Evolutionary conservation across 2,797 vertebrate genomes (phyloP), one percentile per base, ranked within the genome.

Genomic region (Spinibarbus caldwelli): DNA sequence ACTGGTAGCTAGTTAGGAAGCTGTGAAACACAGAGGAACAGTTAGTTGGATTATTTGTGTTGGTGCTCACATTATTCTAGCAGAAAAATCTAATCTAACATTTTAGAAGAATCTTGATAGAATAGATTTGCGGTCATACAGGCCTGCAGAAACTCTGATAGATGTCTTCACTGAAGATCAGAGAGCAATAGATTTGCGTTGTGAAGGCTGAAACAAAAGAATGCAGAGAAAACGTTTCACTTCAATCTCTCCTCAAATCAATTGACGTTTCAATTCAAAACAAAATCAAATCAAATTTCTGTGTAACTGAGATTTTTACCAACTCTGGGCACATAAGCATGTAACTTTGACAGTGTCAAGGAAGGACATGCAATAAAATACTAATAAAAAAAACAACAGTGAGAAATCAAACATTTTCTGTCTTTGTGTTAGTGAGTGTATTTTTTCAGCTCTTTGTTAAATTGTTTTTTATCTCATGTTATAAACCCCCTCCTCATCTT

Each of bases 381-480:
- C n/a, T 52, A 75, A 21, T 31, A 11, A 47, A 57, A 57, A 43
- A 38, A 43, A 78, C n/a, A 19, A 21, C 10, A 29, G 57, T 31
- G 34, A 78, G 12, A 41, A 77, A 59, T 78, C 38, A 78, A 43
- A 78, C n/a, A 31, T 29, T 19, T 64, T 57, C 34, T 41, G 23
- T 77, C 36, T 62, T 62, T 78, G 57, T 31, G 17, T 59, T 64
- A 31, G 36, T 29, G 31, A 9, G 64, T 10, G 19, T 52, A 19
- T 70, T 67, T 80, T 52, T 79, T 21, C 23, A 77, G 90, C 78
- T 66, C 89, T 78, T 85, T 86, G 80, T 71, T 81, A 89, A 87
- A 87, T 90, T 87, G 84, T 73, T 49, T 64, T 78, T 90, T 82
- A 84, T 89, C 12, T 59, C 34, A 41, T 78, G 38, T 66, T 89